Percentiles rank a stretch among this genome's conserved stretches.
phyloP scores from a whole-genome alignment of 2,113 vertebrate genomes.

The Pedionomus torquatus region DNA sequence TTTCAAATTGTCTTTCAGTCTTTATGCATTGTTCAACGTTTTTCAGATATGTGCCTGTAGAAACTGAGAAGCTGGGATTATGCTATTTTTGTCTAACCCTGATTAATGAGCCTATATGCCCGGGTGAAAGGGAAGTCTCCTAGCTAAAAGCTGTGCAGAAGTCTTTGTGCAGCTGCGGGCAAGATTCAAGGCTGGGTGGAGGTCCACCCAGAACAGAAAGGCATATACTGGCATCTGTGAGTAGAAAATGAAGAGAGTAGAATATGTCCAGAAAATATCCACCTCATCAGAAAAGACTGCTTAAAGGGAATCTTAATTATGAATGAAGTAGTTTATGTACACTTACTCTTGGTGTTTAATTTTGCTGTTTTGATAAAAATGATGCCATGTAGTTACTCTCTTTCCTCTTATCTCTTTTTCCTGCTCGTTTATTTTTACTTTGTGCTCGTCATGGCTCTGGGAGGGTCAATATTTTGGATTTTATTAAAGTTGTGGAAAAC shows the following conservation, averaged over 20 bases:
- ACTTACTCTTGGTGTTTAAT: neutral
- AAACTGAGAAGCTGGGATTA: neutral
- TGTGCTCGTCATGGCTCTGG: neutral
- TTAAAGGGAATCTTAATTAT: neutral
- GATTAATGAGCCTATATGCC: neutral
- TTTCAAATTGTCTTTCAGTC: neutral
- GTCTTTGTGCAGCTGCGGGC: neutral
- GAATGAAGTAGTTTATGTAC: accelerated
- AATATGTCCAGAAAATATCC: too few relatives aligned
- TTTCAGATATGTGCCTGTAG: neutral
- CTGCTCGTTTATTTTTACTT: neutral
- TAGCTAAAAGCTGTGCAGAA: neutral
- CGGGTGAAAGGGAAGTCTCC: neutral
- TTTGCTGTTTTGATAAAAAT: neutral
- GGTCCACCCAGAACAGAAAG: neutral
- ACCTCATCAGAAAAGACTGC: too few relatives aligned
- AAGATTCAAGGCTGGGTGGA: neutral
- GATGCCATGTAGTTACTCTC: neutral
- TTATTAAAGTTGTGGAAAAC: neutral
- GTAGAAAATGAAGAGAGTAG: neutral
- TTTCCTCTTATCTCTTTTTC: neutral
- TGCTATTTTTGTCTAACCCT: neutral
- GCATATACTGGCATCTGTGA: neutral
- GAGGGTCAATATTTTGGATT: neutral
- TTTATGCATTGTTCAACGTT: neutral